Conservation (phyloP, 2,797 vertebrate genomes). For the Crocodylus rhombifer region DNA sequence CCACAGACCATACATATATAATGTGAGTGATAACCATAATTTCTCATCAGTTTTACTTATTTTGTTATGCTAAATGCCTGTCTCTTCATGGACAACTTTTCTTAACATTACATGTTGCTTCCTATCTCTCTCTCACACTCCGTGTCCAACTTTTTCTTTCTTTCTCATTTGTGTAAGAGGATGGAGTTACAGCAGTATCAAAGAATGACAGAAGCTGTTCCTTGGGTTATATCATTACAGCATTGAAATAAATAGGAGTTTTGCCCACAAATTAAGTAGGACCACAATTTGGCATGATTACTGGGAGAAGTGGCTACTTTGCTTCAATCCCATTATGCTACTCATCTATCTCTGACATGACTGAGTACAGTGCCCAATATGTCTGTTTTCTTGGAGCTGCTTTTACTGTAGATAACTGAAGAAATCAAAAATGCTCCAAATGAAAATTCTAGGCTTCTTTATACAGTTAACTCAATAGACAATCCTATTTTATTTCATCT, state of each 20-base stretch:
- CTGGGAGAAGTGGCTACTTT: constrained; percentile 54
- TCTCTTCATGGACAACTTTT: constrained; percentile 66
- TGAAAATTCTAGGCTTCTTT: not conserved
- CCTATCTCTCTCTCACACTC: constrained; percentile 42
- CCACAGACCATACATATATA: constrained; percentile 46
- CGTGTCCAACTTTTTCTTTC: constrained; percentile 62
- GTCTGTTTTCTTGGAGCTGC: constrained; percentile 2
- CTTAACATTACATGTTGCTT: constrained; percentile 30
- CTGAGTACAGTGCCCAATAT: not conserved
- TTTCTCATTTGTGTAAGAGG: constrained; percentile 64
- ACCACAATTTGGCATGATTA: constrained; percentile 21
- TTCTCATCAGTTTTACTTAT: constrained; percentile 48
- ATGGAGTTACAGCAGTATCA: constrained; percentile 65
- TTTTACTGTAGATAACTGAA: constrained; percentile 13
- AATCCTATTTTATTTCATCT: not conserved
- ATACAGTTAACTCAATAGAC: not conserved
- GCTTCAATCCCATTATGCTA: constrained; percentile 31
- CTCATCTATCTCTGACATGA: constrained; percentile 60
- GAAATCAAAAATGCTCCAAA: not conserved
- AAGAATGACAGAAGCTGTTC: constrained; percentile 63
- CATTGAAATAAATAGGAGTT: constrained; percentile 52
- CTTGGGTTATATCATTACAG: constrained; percentile 71
- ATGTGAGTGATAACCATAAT: constrained; percentile 10
- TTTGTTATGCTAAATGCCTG: constrained; percentile 58
- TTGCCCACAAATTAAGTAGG: constrained; percentile 44